Evolutionary conservation across 2,113 vertebrate species (phyloP).

Genomic region (Muscicapa adusta): DNA sequence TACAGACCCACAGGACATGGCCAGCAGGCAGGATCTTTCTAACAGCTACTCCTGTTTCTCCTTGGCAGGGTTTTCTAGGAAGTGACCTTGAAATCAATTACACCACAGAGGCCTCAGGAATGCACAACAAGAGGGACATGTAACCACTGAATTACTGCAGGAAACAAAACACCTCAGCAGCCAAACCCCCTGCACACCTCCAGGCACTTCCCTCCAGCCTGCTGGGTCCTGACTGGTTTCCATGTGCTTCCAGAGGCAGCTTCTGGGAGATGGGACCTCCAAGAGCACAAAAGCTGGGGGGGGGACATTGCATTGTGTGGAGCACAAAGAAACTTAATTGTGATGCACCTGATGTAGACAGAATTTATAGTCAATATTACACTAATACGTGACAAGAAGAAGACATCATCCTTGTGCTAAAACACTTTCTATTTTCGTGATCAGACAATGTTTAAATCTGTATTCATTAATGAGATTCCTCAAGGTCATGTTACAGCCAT

Average conservation of each 20-base stretch:
- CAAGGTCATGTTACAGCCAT: neutral
- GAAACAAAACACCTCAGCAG: neutral
- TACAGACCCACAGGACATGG: fast-evolving
- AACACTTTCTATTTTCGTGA: neutral
- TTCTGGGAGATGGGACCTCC: neutral
- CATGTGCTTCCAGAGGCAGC: neutral
- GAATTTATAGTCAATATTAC: neutral
- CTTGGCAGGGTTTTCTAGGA: neutral
- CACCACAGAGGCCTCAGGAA: neutral
- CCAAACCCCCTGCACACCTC: neutral
- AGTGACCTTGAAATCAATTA: slow-evolving; percentile 9
- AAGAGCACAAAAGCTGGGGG: neutral
- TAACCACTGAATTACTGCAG: neutral
- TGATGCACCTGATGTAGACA: neutral
- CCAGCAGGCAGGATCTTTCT: neutral
- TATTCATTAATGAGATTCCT: neutral
- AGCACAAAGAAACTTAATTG: neutral
- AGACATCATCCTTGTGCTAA: neutral
- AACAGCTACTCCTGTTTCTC: neutral
- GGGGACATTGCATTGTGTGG: neutral
- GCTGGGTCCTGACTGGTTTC: neutral
- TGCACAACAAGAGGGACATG: neutral
- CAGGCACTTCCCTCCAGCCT: neutral
- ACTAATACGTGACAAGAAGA: neutral
- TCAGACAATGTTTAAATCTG: neutral